These are phyloP conservation scores for Leptinotarsa lineolata DNA, from an alignment of 1,140 invertebrate genomes.

Conservation along the genomic window DNA sequence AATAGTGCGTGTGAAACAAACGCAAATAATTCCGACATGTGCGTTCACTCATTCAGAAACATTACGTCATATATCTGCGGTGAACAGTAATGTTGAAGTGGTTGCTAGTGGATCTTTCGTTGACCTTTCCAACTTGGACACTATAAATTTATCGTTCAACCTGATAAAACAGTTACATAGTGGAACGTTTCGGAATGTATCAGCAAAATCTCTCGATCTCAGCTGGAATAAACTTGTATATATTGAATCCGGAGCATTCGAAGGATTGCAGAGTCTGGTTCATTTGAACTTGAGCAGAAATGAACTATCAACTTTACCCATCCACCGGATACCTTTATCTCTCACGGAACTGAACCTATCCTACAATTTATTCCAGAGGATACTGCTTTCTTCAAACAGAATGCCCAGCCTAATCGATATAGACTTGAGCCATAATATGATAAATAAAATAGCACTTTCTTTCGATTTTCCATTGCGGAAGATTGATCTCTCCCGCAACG, in stretches of 20 bases:
- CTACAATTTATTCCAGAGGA: background rate
- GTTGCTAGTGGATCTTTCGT: constrained; percentile 6
- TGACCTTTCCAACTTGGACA: background rate
- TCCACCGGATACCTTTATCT: background rate
- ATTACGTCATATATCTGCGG: background rate
- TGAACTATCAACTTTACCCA: background rate
- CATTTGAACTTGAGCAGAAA: constrained; percentile 5
- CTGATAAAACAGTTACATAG: background rate
- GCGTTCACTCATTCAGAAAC: background rate
- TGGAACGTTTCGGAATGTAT: background rate
- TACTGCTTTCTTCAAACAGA: background rate
- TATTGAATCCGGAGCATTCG: background rate
- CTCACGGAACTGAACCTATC: background rate
- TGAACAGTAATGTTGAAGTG: constrained; percentile 8
- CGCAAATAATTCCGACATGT: constrained; percentile 2
- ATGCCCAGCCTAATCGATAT: background rate
- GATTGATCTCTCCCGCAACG: constrained; percentile 2
- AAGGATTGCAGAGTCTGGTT: background rate
- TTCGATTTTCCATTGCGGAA: background rate
- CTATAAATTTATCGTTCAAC: background rate
- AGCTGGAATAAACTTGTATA: constrained; percentile 1
- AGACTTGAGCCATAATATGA: background rate
- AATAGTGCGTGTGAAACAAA: background rate
- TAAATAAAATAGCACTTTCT: constrained; percentile 8
- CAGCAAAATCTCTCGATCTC: background rate